A percentile compares a stretch with the other conserved stretches of the same genome.
phyloP scores from a whole-genome alignment of 2,797 vertebrate genomes.

The Pipistrellus nathusii region DNA sequence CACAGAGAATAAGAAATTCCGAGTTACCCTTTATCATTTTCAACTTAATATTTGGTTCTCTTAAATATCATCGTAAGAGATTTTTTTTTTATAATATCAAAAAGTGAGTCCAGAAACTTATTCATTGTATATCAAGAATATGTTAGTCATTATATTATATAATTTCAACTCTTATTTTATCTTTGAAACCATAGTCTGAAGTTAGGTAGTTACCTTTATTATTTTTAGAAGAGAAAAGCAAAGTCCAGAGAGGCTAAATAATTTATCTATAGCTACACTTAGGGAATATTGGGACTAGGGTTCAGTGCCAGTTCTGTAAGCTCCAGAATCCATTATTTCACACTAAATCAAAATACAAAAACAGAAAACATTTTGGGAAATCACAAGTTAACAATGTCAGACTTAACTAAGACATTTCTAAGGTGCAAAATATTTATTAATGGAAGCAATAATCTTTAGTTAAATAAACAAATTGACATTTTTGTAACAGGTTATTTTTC shows the following conservation, averaged over 20 bases:
- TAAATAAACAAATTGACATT: not conserved
- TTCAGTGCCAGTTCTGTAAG: not conserved
- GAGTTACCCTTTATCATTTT: not conserved
- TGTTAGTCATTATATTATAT: not conserved
- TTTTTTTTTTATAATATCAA: not conserved
- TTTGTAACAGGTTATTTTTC: not conserved
- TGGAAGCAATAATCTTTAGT: not conserved
- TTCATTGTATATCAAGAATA: not conserved
- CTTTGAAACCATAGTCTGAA: not conserved
- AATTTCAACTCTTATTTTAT: constrained; percentile 27
- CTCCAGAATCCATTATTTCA: not conserved
- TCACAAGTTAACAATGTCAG: not conserved
- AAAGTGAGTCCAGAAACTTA: not conserved
- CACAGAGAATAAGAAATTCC: not conserved
- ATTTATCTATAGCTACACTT: not conserved
- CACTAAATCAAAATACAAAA: not conserved
- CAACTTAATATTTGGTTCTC: not conserved
- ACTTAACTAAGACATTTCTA: constrained; percentile 35
- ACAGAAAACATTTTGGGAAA: constrained; percentile 28
- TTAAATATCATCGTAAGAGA: not conserved
- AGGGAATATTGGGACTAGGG: not conserved
- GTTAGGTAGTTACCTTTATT: constrained; percentile 7
- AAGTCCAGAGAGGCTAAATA: constrained; percentile 6
- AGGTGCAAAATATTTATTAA: not conserved
- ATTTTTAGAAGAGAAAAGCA: constrained; percentile 40